Percentiles rank a stretch among this genome's conserved stretches.
These are phyloP conservation scores for Mythimna impura DNA, from an alignment of 2,888 invertebrate species.

Conservation along the genomic window DNA sequence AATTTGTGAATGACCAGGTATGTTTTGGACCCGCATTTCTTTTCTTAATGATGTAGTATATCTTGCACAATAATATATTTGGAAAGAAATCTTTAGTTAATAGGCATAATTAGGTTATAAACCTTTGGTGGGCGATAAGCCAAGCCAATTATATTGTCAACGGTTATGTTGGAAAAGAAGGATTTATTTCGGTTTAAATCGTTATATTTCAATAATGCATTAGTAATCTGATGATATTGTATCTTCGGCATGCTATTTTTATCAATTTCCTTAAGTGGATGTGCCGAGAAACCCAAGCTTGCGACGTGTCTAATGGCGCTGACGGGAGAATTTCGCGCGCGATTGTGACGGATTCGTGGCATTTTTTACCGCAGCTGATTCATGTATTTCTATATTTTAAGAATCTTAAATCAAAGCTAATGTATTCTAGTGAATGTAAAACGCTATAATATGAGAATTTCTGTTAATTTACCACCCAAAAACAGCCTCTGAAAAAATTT, in stretches of 20 bases:
- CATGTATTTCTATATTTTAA: conserved; percentile 74
- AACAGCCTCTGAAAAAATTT: conserved; percentile 79
- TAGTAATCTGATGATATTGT: conserved; percentile 72
- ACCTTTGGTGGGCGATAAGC: conserved; percentile 87
- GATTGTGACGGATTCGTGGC: conserved; percentile 90
- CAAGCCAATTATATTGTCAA: conserved; percentile 84
- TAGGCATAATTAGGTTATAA: conserved; percentile 86
- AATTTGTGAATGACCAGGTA: conserved; percentile 89
- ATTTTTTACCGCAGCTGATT: conserved; percentile 88
- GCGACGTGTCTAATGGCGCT: conserved; percentile 91
- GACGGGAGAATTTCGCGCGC: conserved; percentile 90
- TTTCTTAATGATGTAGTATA: conserved; percentile 67
- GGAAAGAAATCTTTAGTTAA: conserved; percentile 67
- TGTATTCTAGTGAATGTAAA: conserved; percentile 75
- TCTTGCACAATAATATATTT: conserved; percentile 57
- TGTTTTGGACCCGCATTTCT: conserved; percentile 70
- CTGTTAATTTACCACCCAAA: conserved; percentile 66
- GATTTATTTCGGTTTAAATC: conserved; percentile 67
- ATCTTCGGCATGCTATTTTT: conserved; percentile 84
- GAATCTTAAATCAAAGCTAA: conserved; percentile 69
- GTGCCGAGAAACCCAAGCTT: conserved; percentile 87
- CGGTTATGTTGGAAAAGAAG: conserved; percentile 71
- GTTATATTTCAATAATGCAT: conserved; percentile 69
- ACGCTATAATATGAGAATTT: conserved; percentile 66
- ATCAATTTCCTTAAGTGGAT: conserved; percentile 88